Percentiles rank a stretch among this genome's conserved stretches.
These are phyloP conservation scores for Platycercus adscitus DNA, from an alignment of 2,113 vertebrate genomes.

Conservation along the genomic window DNA sequence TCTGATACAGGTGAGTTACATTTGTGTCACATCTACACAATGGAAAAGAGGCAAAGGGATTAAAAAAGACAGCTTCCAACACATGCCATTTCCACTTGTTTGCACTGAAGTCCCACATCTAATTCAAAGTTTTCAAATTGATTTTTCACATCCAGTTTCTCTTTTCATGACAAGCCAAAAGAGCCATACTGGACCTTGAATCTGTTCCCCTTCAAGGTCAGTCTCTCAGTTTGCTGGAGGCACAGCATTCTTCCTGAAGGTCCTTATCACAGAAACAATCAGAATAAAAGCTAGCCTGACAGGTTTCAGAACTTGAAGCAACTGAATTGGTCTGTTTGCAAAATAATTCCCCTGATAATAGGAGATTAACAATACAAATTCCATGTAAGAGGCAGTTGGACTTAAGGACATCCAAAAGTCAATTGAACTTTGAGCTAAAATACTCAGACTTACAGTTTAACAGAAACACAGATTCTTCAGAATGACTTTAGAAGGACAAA, in stretches of 20 bases:
- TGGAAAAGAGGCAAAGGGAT: neutral
- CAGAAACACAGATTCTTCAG: neutral
- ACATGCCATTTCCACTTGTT: neutral
- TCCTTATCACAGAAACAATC: conserved; percentile 64
- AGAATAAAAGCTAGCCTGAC: conserved; percentile 57
- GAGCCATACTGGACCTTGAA: neutral
- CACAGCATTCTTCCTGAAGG: conserved; percentile 50
- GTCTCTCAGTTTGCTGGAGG: conserved; percentile 17
- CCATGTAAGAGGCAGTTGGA: conserved; percentile 30
- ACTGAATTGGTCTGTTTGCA: conserved; percentile 41
- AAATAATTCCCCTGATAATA: conserved; percentile 58
- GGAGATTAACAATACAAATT: conserved; percentile 50
- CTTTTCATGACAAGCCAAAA: conserved; percentile 18
- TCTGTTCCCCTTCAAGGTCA: conserved; percentile 38
- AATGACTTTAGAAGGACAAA: conserved; percentile 35
- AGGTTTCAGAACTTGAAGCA: conserved; percentile 51
- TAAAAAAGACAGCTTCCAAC: neutral
- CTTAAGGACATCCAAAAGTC: conserved; percentile 38
- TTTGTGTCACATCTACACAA: rapidly evolving
- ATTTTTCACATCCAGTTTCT: neutral
- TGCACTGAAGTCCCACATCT: neutral
- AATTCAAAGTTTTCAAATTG: neutral
- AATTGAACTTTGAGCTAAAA: conserved; percentile 35
- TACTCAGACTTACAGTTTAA: neutral
- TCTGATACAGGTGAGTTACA: rapidly evolving